phyloP scores from a whole-genome alignment of 2,888 invertebrate species.

The Oscheius myriophilus region DNA sequence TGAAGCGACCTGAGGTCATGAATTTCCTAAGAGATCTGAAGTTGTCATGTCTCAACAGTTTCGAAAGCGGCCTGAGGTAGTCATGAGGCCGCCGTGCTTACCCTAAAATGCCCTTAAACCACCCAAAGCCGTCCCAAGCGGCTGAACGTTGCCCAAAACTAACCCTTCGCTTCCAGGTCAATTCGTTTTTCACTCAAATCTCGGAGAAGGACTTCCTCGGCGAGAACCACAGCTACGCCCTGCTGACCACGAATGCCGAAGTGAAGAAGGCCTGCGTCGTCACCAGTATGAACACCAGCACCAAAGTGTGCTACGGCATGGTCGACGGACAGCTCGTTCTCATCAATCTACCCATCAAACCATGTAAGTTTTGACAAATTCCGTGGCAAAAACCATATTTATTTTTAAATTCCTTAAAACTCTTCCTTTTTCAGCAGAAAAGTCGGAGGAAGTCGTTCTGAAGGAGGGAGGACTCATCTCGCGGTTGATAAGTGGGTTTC shows the following conservation, averaged over 20 bases:
- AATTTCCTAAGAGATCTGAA: no score
- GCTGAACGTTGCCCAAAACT: background rate
- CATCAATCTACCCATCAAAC: constrained; percentile 18
- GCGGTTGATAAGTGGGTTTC: constrained; percentile 10
- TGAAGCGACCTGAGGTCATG: no score
- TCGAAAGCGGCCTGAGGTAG: no score
- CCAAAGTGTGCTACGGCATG: constrained; percentile 44
- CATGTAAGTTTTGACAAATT: no score
- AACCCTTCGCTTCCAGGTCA: background rate
- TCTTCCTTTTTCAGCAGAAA: constrained; percentile 24
- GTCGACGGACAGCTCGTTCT: constrained; percentile 53
- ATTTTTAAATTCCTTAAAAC: constrained; percentile 28
- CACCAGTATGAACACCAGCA: constrained; percentile 34
- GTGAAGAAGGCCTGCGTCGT: constrained; percentile 42
- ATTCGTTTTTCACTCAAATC: constrained; percentile 31
- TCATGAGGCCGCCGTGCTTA: no score
- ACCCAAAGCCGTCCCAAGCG: no score
- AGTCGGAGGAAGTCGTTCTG: constrained; percentile 12
- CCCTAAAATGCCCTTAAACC: no score
- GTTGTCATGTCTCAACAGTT: no score
- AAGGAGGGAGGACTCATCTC: constrained; percentile 15
- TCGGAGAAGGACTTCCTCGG: constrained; percentile 44
- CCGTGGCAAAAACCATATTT: constrained; percentile 23
- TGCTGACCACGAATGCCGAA: constrained; percentile 41
- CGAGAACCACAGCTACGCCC: constrained; percentile 40